Conservation (phyloP, 2,113 vertebrate species). For the Actenoides lindsayi region DNA sequence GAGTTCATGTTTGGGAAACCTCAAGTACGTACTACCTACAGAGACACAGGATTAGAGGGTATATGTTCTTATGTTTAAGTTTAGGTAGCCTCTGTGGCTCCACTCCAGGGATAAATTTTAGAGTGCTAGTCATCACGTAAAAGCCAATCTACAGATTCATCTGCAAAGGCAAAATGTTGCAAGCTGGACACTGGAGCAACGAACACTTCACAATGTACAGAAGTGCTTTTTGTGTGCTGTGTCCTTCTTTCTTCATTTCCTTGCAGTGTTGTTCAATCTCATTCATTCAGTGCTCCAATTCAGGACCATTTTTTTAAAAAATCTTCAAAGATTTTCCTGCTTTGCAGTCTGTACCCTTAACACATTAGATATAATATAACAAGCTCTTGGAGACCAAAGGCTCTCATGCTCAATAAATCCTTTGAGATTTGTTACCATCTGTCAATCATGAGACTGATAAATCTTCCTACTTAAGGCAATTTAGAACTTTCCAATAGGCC, state of each 20-base stretch:
- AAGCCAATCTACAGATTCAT: neutral
- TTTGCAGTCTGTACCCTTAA: neutral
- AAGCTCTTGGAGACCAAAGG: neutral
- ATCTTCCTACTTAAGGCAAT: constrained; percentile 36
- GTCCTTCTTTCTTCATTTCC: neutral
- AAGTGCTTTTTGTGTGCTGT: neutral
- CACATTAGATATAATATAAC: neutral
- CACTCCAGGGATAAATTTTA: neutral
- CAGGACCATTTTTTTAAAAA: neutral
- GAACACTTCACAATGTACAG: neutral
- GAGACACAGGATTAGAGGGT: neutral
- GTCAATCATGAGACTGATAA: constrained; percentile 37
- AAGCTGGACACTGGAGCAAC: neutral
- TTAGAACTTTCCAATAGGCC: constrained; percentile 42
- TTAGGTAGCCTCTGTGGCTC: neutral
- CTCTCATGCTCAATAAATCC: neutral
- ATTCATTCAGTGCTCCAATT: neutral
- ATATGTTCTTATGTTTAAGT: accelerated
- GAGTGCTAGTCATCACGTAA: neutral
- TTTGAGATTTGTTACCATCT: neutral
- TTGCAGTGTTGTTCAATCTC: neutral
- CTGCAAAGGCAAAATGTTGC: neutral
- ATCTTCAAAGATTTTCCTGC: constrained; percentile 10
- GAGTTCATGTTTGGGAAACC: neutral
- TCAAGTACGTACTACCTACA: neutral